Evolutionary conservation across 1,140 invertebrate genomes (phyloP), one percentile per base, ranked within the genome.

Genomic region (Zaprionus ornatus): DNA sequence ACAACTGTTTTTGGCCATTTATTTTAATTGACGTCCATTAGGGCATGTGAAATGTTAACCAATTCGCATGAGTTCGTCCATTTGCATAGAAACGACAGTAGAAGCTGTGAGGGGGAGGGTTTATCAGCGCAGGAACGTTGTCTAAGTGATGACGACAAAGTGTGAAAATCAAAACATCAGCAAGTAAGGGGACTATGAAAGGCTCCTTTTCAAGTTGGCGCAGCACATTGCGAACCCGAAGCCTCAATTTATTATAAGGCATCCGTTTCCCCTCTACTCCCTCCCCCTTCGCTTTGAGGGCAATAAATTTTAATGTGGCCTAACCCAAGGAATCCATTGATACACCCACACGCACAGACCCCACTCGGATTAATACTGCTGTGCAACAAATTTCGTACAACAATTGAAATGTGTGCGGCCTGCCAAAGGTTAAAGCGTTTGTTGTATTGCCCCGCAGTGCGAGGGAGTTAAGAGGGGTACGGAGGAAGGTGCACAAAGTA

Each of bases 301-400:
- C 71, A 84, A 84, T 84, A 70, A 85, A 85, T 81, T 84, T 84
- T 84, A 84, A 85, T 84, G 82, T 81, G 52, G 29, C 57, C 35
- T 17, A 40, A 45, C 64, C 69, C 74, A n/a, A 68, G 37, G 60
- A 61, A 59, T 45, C 61, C 64, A 74, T 74, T 67, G 63, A 74
- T 74, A 73, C 52, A 45, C 21, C 42, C 71, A 50, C 29, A 27
- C 35, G 66, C 15, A 45, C 29, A 55, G 13, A 32, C 35, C 17
- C 37, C 42, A 29, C 19, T 56, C 45, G 45, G 45, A 50, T 50
- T 50, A 50, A 50, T 50, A 54, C 62, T 54, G 61, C n/a, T 54
- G 25, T 50, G 50, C 59, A 61, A 66, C 61, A 69, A 76, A 83
- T 67, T 66, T 54, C 23, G 32, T 64, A 56, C 40, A 74, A 63